These are phyloP conservation scores for Littorina saxatilis DNA, from an alignment of 1,140 invertebrate species.

Conservation along the genomic window DNA sequence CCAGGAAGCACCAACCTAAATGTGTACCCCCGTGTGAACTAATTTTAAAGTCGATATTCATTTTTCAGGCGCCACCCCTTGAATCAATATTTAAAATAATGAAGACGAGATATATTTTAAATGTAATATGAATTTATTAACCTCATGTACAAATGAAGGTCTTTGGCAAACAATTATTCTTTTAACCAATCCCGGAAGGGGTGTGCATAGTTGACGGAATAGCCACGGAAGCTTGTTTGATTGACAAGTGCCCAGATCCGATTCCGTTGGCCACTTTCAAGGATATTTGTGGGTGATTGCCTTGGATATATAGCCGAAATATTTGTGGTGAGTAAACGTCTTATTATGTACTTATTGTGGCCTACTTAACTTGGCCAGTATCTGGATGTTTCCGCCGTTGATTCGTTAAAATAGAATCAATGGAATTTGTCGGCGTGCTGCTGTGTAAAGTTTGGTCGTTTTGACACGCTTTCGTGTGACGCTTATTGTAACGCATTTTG, in stretches of 20 bases:
- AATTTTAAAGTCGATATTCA: too few relatives aligned
- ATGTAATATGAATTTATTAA: neutral
- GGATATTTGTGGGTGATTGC: neutral
- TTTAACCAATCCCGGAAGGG: neutral
- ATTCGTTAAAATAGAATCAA: neutral
- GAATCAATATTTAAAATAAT: too few relatives aligned
- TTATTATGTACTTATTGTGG: neutral
- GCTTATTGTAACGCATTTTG: neutral
- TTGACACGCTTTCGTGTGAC: neutral
- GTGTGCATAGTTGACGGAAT: neutral
- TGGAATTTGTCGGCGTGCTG: neutral
- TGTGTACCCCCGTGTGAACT: neutral
- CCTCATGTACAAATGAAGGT: too few relatives aligned
- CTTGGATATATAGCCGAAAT: neutral
- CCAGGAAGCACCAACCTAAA: neutral
- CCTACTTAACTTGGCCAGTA: neutral
- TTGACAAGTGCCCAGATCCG: slow-evolving; percentile 11
- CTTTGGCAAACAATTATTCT: neutral
- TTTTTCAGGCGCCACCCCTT: neutral
- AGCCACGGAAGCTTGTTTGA: slow-evolving; percentile 10
- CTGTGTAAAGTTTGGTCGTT: neutral
- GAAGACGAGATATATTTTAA: neutral
- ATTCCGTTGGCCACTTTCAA: slow-evolving; percentile 19
- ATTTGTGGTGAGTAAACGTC: neutral
- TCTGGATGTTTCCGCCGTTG: neutral